A percentile compares a stretch with the other conserved stretches of the same genome.
Conservation (phyloP, 1,140 invertebrate genomes). For the Anastatus disparis region DNA sequence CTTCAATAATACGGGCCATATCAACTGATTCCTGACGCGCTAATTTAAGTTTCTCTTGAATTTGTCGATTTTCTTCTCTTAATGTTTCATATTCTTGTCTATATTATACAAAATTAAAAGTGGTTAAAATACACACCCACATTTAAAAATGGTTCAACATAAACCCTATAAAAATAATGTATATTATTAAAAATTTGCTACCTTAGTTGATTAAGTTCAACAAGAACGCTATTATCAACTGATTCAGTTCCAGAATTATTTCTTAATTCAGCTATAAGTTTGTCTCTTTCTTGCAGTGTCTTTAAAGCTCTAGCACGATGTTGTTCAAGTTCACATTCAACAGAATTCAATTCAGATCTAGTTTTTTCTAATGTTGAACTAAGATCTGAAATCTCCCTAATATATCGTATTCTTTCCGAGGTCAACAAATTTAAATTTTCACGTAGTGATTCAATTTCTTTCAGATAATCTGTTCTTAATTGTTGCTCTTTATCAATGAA, state of each 20-base stretch:
- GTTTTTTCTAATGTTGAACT: conserved; percentile 67
- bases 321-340: conserved; percentile 74
- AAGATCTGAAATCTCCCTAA: conserved; percentile 60
- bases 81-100: conserved; percentile 73
- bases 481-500: conserved; percentile 23
- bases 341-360: conserved; percentile 69
- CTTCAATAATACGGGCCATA: conserved; percentile 64
- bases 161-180: neutral
- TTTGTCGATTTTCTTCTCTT: conserved; percentile 71
- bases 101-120: conserved; percentile 31
- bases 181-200: conserved; percentile 41
- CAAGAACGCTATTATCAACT: conserved; percentile 59
- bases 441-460: conserved; percentile 55
- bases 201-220: conserved; percentile 66
- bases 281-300: conserved; percentile 82
- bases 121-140: conserved; percentile 5
- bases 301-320: conserved; percentile 78
- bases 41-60: conserved; percentile 68
- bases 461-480: conserved; percentile 52
- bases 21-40: conserved; percentile 69
- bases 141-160: neutral
- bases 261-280: conserved; percentile 76
- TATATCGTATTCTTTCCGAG: conserved; percentile 53
- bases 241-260: conserved; percentile 54
- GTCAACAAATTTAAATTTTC: conserved; percentile 57